These are phyloP conservation scores for Cetoscarus ocellatus DNA, from an alignment of 2,797 vertebrate species.

Conservation along the genomic window DNA sequence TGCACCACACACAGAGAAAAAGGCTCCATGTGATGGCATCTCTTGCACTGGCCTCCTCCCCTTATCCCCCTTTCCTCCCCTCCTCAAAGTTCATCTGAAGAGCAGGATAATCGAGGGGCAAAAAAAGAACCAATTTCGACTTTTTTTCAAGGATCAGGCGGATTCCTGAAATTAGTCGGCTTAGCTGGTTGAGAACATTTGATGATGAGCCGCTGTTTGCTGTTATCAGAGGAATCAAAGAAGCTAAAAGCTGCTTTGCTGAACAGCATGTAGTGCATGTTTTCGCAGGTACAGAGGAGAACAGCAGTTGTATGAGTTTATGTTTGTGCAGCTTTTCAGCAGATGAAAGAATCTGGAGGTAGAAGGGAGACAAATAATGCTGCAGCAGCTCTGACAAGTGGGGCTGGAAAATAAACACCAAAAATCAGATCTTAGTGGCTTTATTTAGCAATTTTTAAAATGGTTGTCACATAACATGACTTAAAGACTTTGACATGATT, in stretches of 20 bases:
- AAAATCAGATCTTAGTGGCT: too few relatives aligned
- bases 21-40: conserved; percentile 67
- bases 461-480: too few relatives aligned
- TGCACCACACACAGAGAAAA: conserved; percentile 48
- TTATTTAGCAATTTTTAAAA: too few relatives aligned
- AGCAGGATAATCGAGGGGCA: conserved; percentile 63
- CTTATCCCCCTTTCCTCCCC: conserved; percentile 12
- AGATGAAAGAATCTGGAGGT: conserved; percentile 39
- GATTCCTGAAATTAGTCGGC: conserved; percentile 65
- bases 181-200: conserved; percentile 63
- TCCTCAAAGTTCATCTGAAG: conserved; percentile 67
- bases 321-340: conserved; percentile 7
- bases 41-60: conserved; percentile 38
- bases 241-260: conserved; percentile 61
- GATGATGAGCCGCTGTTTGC: conserved; percentile 53
- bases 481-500: too few relatives aligned
- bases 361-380: neutral
- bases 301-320: conserved; percentile 31
- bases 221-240: conserved; percentile 61
- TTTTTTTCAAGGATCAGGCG: conserved; percentile 68
- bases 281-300: conserved; percentile 44
- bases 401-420: too few relatives aligned
- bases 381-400: conserved; percentile 8
- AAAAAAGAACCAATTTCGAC: conserved; percentile 60
- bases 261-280: conserved; percentile 52